Evolutionary conservation across 2,888 invertebrate species (phyloP), one percentile per base, ranked within the genome.

Genomic region (Lochmaea crataegi): DNA sequence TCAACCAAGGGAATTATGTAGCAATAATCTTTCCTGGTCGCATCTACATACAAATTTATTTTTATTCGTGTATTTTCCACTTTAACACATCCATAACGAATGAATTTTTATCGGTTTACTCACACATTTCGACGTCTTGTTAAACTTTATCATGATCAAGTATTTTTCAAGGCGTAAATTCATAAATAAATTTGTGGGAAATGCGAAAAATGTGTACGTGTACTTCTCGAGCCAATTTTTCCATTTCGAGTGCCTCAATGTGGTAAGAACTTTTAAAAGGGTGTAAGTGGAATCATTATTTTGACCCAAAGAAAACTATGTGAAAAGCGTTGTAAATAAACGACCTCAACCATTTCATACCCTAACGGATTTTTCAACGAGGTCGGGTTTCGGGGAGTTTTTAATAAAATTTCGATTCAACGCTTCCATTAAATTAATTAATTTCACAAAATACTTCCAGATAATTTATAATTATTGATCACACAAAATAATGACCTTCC

Each of bases 101-200:
- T 65, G 38, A 65, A 48, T 57, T 57, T 32, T 11, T 22, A 18
- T 41, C 22, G 66, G 56, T 41, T 67, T 42, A 32, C 57, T 51
- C 51, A 56, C 57, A 67, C 38, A 57, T 67, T 9, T 56, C 12
- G 42, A 38, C 18, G 57, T 67, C 18, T 57, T 6, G n/a, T 56
- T 67, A 57, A 4, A 67, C 56, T 26, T 26, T 14, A 32, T n/a
- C 41, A 57, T 16, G n/a, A 57, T 67, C 42, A 16, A 56, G 56
- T 41, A 22, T 67, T 67, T 53, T 18, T 53, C 57, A 22, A 64
- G 26, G 14, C 26, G 48, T 64, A 48, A 6, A 48, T 42, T 57
- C 57, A 57, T 56, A 67, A 67, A 67, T 67, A 67, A 65, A 51
- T 57, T 67, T 67, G 66, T 41, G 53, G 57, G 22, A 57, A 57